Base-by-base conservation (phyloP, 2,113 vertebrate species). In the Sardina pilchardus region DNA sequence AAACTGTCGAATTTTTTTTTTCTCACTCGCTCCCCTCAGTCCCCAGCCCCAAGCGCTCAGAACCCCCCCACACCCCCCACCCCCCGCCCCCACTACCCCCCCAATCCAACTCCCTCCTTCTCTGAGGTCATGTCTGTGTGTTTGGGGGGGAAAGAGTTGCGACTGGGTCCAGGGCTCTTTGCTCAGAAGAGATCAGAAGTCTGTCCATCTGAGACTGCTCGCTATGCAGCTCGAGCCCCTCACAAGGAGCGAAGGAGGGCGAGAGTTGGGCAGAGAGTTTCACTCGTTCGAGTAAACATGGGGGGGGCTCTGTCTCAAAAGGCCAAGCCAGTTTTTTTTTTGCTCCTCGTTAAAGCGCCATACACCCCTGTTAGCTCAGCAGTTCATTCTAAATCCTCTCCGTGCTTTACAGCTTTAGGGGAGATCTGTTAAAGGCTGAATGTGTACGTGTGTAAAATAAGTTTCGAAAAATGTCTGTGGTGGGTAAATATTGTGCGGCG, bases 111-210 rank as follows among this genome's bases (percentile, higher is more conserved):
- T 26, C 16, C 84, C 82, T 80, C 50, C 75, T 42, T 14, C 81
- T 91, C 89, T 88, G 83, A 88, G 93, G 93, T 94, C 90, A 87
- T 84, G 91, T 91, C 92, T 92, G 92, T 93, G 92, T 93, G 89
- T 90, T 85, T 91, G 89, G 89, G 50, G 91, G 89, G 89, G 50
- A 47, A 89, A 36, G 30, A 36, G 71, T 17, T 42, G 34, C 4
- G 71, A 17, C 71, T 36, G 9, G 71, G 56, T 92, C 92, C 83
- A 85, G 93, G 92, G 93, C 91, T 88, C 88, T 87, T 91, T 21
- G 14, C 43, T 34, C 85, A 84, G 90, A 91, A 94, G 93, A 92
- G 91, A 92, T 92, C 92, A 93, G 92, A 93, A 92, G 86, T 86
- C 85, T 81, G 83, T 85, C 59, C 91, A 86, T 92, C 91, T 89